Conservation (phyloP, 2,113 vertebrate species). For the Cygnus atratus region DNA sequence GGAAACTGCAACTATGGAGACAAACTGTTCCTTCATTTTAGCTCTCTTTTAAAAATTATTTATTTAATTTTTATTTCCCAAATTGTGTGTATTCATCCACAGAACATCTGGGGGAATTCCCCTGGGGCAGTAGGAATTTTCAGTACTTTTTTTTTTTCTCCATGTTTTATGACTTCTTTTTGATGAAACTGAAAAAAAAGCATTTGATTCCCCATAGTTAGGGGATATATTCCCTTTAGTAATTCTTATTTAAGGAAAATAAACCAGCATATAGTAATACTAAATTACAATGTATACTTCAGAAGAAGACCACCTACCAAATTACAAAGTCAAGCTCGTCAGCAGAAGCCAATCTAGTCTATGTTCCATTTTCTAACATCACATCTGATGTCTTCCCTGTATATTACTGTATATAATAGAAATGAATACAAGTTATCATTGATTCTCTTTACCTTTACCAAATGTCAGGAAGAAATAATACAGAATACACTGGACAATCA, state of each 20-base stretch:
- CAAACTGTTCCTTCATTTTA: not conserved
- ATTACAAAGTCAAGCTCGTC: not conserved
- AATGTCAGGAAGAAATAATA: not conserved
- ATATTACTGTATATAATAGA: not conserved
- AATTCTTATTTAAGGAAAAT: not conserved
- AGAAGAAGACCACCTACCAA: not conserved
- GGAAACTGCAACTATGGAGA: not conserved
- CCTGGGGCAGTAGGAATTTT: not conserved
- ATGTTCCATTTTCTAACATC: not conserved
- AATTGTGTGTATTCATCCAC: not conserved
- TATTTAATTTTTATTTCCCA: not conserved
- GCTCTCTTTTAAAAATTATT: not conserved
- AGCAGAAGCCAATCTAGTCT: not conserved
- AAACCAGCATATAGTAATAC: not conserved
- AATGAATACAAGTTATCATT: not conserved
- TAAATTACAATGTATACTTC: not conserved
- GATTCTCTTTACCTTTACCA: not conserved
- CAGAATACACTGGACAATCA: not conserved
- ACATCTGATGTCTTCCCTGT: not conserved
- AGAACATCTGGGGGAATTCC: not conserved
- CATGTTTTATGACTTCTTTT: not conserved
- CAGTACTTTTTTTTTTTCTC: not conserved
- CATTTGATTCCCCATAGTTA: not conserved
- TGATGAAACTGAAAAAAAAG: not conserved
- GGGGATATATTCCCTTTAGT: not conserved